Evolutionary conservation across 2,888 invertebrate species (phyloP).

Genomic region (Dynastes grantii): DNA sequence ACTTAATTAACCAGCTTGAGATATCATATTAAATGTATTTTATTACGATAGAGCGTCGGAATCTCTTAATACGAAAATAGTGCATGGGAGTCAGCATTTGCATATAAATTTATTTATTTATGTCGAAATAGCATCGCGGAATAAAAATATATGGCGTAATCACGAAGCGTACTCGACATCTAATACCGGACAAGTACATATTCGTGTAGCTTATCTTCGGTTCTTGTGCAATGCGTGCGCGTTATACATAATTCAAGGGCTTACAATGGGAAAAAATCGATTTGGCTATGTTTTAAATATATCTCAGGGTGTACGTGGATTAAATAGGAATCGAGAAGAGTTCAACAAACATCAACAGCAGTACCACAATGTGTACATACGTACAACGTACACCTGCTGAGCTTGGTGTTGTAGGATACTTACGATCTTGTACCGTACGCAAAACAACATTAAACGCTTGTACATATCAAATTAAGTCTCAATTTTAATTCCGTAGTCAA

Average conservation of each 20-base stretch:
- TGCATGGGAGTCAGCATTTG: constrained; percentile 16
- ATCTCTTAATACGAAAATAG: constrained; percentile 23
- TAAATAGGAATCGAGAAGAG: constrained; percentile 31
- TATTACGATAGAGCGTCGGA: constrained; percentile 4
- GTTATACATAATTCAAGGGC: constrained; percentile 43
- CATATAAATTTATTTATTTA: constrained; percentile 42
- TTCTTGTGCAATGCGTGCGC: constrained; percentile 46
- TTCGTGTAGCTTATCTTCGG: constrained; percentile 45
- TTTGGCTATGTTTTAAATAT: constrained; percentile 44
- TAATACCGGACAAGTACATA: constrained; percentile 46
- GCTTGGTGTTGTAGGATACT: background rate
- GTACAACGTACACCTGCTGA: background rate
- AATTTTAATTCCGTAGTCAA: no score
- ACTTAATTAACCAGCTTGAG: constrained; percentile 15
- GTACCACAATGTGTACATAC: background rate
- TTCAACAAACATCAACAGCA: constrained; percentile 33
- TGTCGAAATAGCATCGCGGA: constrained; percentile 15
- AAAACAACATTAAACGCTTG: no score
- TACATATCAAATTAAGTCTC: no score
- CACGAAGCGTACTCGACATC: constrained; percentile 40
- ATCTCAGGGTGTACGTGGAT: constrained; percentile 34
- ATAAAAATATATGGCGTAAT: constrained; percentile 32
- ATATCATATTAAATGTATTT: constrained; percentile 22
- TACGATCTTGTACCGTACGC: background rate
- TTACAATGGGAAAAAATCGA: constrained; percentile 46